phyloP scores from a whole-genome alignment of 2,113 vertebrate genomes.

The Odocoileus virginianus region DNA sequence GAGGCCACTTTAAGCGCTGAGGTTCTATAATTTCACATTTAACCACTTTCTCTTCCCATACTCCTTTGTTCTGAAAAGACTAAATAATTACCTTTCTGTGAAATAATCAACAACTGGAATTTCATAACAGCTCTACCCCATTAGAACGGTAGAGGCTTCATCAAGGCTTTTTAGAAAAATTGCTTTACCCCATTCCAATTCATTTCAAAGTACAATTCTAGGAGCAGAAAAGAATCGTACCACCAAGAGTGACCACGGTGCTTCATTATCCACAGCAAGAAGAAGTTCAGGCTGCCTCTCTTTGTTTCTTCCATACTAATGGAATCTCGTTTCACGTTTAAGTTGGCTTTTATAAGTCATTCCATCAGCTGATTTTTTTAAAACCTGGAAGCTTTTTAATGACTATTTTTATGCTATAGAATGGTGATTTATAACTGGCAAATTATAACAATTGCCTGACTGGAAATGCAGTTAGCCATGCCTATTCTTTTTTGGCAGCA shows the following conservation, averaged over 20 bases:
- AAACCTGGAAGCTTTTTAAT: not conserved
- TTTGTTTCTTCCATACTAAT: too few relatives aligned
- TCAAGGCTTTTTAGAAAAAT: not conserved
- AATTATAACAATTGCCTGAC: not conserved
- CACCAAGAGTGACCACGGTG: not conserved
- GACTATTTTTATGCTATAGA: not conserved
- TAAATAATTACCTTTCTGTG: not conserved
- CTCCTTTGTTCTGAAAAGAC: not conserved
- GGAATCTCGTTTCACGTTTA: not conserved
- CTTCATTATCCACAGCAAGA: accelerated
- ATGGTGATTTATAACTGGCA: not conserved
- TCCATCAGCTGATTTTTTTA: not conserved
- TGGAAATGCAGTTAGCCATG: not conserved
- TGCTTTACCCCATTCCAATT: not conserved
- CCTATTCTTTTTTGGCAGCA: not conserved
- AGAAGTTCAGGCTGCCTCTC: not conserved
- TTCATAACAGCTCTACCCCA: not conserved
- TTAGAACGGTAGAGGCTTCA: not conserved
- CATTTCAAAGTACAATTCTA: not conserved
- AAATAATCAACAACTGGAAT: not conserved
- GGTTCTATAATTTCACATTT: too few relatives aligned
- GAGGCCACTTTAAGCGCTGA: not conserved
- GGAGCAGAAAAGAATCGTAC: not conserved
- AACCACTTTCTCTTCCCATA: not conserved
- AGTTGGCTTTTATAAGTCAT: not conserved